A percentile compares a stretch with the other conserved stretches of the same genome.
Evolutionary conservation across 1,140 invertebrate genomes (phyloP).

Genomic region (Trissolcus basalis): DNA sequence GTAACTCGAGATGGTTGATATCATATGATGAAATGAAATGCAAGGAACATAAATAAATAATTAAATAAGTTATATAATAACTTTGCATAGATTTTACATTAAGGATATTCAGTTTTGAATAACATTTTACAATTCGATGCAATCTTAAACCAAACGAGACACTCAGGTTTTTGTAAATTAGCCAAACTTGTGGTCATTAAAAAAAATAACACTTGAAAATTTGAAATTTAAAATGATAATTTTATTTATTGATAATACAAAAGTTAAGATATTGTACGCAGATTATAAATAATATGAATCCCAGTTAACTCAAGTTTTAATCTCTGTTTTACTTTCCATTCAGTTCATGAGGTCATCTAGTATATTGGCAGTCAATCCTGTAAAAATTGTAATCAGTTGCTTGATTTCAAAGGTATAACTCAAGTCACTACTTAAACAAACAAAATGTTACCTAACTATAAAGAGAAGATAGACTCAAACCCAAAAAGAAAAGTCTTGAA

Average conservation of each 20-base stretch:
- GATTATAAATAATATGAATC: conserved; percentile 5
- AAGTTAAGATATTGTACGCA: not conserved
- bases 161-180: too few species aligned
- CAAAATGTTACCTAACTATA: not conserved
- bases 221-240: not conserved
- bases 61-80: too few species aligned
- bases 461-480: not conserved
- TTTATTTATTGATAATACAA: conserved; percentile 1
- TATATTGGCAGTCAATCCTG: conserved; percentile 50
- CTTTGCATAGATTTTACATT: too few species aligned
- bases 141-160: too few species aligned
- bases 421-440: not conserved
- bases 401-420: conserved; percentile 37
- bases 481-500: too few species aligned
- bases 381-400: conserved; percentile 50
- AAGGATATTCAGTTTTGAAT: too few species aligned
- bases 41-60: too few species aligned
- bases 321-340: conserved; percentile 32
- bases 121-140: too few species aligned
- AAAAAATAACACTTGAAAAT: too few species aligned
- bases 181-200: too few species aligned
- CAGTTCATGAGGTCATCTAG: conserved; percentile 58
- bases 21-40: too few species aligned
- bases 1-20: too few species aligned
- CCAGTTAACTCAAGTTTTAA: conserved; percentile 21